Evolutionary conservation across 1,140 invertebrate species (phyloP), one percentile per base, ranked within the genome.

Genomic region (Brachionus angularis): DNA sequence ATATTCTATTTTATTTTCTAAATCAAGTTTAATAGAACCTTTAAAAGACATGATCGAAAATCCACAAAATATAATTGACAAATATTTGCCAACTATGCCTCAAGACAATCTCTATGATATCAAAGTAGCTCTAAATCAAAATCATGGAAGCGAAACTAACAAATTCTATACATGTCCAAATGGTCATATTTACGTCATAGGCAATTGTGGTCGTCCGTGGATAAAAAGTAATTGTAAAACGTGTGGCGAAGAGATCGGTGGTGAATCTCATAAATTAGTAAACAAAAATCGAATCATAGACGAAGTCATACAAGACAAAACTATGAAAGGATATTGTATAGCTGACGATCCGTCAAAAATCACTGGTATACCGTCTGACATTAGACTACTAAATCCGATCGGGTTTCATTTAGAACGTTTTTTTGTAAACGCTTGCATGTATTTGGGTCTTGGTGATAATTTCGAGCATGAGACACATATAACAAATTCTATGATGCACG

Each of bases 101-200:
- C 62, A 74, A n/a, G 74, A 74, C 64, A 53, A 72, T n/a, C 31
- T 72, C 25, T 58, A 55, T 25, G 72, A 72, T 36, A 67, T 64
- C 8, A 75, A 71, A 64, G 64, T 74, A 69, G 76, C 74, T 34
- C 46, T 78, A 72, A 50, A 25, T 72, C 74, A 29, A 58, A 74
- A 42, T 33, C 16, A 29, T 18, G 46, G 18, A 42, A 27, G 25
- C 67, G 67, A 4, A 62, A 75, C 69, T 14, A 75, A 58, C 74
- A 73, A 55, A 67, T 72, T 61, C 62, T 76, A 5, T 62, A 75
- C 72, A 23, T 79, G 78, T 73, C 76, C 77, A 3, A 77, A 77
- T 76, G 77, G 77, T 61, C 77, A 79, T 73, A 73, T 75, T 46
- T 79, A 79, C 53, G 69, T 75, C 12, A 77, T 79, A 73, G 77